phyloP scores from a whole-genome alignment of 2,888 invertebrate species.

The Drosophila demipolita region DNA sequence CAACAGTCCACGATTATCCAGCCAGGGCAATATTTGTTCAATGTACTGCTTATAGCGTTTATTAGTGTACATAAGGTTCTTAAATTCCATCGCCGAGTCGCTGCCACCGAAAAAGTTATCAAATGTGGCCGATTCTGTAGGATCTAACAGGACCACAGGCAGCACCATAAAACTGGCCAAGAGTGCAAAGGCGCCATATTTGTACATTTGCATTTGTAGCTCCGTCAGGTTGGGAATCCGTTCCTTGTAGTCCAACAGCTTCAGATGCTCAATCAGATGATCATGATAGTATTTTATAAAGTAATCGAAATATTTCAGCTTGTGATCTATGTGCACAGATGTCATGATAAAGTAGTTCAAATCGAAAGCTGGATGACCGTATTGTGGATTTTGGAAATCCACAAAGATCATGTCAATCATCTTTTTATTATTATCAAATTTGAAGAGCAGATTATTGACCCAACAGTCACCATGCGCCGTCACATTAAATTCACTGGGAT shows the following conservation, averaged over 20 bases:
- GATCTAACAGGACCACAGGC: constrained; percentile 78
- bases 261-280: constrained; percentile 70
- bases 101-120: constrained; percentile 69
- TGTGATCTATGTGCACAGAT: constrained; percentile 77
- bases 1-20: constrained; percentile 79
- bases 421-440: constrained; percentile 62
- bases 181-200: constrained; percentile 67
- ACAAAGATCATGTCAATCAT: constrained; percentile 74
- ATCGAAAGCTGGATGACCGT: constrained; percentile 74
- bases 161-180: constrained; percentile 48
- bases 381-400: constrained; percentile 80
- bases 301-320: constrained; percentile 78
- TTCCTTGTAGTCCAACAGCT: constrained; percentile 71
- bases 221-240: constrained; percentile 69
- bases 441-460: constrained; percentile 81
- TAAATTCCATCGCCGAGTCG: constrained; percentile 52
- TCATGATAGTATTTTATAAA: constrained; percentile 81
- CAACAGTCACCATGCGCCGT: constrained; percentile 81
- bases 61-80: constrained; percentile 66
- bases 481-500: constrained; percentile 71
- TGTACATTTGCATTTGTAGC: constrained; percentile 68
- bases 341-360: constrained; percentile 80
- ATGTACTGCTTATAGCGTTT: constrained; percentile 72
- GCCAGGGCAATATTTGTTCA: constrained; percentile 77
- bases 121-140: constrained; percentile 72